Evolutionary conservation across 2,888 invertebrate species (phyloP), one percentile per base, ranked within the genome.

Genomic region (Chrysotoxum bicinctum): DNA sequence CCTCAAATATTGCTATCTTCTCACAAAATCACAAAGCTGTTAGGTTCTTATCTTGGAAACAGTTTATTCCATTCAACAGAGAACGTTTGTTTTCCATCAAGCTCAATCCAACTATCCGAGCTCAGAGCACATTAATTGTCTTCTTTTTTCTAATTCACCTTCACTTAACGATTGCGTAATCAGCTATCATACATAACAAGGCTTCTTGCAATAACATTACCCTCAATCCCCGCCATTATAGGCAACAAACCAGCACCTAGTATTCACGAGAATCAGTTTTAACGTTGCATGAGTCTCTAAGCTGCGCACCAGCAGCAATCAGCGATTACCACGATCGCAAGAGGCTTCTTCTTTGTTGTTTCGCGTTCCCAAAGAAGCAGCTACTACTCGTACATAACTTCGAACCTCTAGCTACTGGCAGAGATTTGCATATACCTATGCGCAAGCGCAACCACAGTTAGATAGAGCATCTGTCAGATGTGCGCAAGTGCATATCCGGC

Each of bases 141-240:
- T 19, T 35, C 10, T 21, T 19, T 32, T 23, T 26, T 16, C 48
- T 64, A 37, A 70, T 54, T 72, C 77, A 72, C 82, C 82, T 82
- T 82, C 77, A 82, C 66, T 78, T 45, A 23, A 14, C 40, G 54
- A 58, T 83, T 83, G 78, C 74, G 30, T 50, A 83, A 83, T 56
- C 56, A 66, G 56, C 56, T 48, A 56, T 68, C 26, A 26, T 21
- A 58, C 74, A 56, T 37, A 76, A 72, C 83, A 64, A 74, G 79
- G 62, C 54, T 75, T 69, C 69, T 45, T 62, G 54, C 80, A 80
- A 70, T 69, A 23, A 8, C 45, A 37, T 26, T 64, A 70, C 80
- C 76, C 75, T 70, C 80, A 70, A 75, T 69, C 69, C 69, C 56
- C 69, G 32, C 64, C 48, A 68, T 69, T 74, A 60, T 52, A 68